These are phyloP conservation scores for Mystacornis crossleyi DNA, from an alignment of 2,113 vertebrate species.

Conservation along the genomic window DNA sequence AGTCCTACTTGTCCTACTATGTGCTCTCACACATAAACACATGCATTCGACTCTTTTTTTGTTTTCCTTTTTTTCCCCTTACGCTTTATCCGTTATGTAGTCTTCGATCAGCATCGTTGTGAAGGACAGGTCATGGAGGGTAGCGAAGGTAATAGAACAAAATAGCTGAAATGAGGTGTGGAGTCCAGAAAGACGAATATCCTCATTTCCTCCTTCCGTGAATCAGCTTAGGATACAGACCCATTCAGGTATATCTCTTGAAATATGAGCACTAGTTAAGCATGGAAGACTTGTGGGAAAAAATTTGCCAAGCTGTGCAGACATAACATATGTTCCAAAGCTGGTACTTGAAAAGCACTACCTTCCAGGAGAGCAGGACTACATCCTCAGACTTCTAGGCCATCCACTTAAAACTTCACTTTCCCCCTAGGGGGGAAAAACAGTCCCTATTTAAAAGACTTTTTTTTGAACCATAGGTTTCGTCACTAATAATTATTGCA, in stretches of 20 bases:
- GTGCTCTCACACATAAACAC: fast-evolving
- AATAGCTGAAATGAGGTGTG: neutral
- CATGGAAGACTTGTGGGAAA: neutral
- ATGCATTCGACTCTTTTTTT: fast-evolving
- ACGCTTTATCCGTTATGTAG: neutral
- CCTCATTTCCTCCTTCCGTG: neutral
- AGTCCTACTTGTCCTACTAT: neutral
- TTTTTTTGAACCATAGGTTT: neutral
- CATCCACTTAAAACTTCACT: neutral
- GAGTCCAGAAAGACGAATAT: neutral
- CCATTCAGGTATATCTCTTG: fast-evolving
- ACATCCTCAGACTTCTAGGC: neutral
- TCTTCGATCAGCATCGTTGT: neutral
- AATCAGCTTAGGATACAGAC: neutral
- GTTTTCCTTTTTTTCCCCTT: fast-evolving
- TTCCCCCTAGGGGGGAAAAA: fast-evolving
- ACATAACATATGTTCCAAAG: fast-evolving
- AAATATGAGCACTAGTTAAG: neutral
- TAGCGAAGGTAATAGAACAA: too few species aligned
- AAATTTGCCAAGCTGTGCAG: neutral
- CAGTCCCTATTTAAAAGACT: neutral
- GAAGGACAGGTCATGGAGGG: neutral
- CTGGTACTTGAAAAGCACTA: neutral
- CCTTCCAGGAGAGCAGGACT: neutral
- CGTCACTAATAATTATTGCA: neutral